Base-by-base conservation (phyloP, 2,888 invertebrate genomes). In the Erannis defoliaria region DNA sequence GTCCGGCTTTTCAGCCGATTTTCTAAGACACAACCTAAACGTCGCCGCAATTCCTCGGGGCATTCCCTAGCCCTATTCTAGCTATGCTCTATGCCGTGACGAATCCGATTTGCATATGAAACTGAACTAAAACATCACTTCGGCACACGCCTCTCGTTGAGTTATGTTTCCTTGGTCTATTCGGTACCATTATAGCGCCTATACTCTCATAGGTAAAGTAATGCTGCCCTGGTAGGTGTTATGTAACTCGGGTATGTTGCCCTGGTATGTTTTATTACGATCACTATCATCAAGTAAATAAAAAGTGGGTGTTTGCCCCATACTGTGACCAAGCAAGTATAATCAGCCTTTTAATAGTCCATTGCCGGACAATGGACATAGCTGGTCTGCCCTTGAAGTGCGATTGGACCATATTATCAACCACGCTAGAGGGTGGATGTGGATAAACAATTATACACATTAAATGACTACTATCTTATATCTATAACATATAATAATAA, bases 51-150 rank as follows among this genome's bases (percentile, higher is more conserved):
- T 50, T 49, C 18, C 8, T 14, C 33, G 38, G 21, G 33, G 23
- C 26, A 54, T 50, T 37, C 26, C 55, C 16, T 45, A 65, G 45
- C 64, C 55, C 33, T 55, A 49, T 29, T 49, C 23, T 12, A 55
- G 54, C 65, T 58, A 64, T 73, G 68, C 72, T 65, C 72, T 69
- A 73, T 75, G 73, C 75, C 81, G 78, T 82, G 79, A 80, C 80
- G 82, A 80, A 82, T 78, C 73, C 77, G 74, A 85, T 85, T 85
- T 85, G 82, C 84, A 82, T 84, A 82, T 73, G 80, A 79, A 84
- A 83, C 80, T 76, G 72, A 77, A 75, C 70, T 78, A 76, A 76
- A 78, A 78, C 80, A 77, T 77, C 75, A 76, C 73, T 78, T 77
- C 70, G 68, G 69, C 74, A 74, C 69, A 71, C 76, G 75, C 78